Base-by-base conservation (phyloP, 2,113 vertebrate species). In the Prionailurus viverrinus region DNA sequence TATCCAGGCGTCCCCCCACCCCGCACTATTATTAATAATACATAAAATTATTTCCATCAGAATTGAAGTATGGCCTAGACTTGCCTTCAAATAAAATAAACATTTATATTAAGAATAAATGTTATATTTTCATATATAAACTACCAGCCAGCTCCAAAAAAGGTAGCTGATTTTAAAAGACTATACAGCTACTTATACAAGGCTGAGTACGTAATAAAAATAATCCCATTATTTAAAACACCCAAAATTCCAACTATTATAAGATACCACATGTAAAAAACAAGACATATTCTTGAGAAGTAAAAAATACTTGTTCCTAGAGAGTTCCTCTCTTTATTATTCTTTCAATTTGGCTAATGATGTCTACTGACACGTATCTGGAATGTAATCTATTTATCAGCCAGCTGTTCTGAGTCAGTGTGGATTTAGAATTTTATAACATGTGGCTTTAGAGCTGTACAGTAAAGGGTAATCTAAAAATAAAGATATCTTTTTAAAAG, bases 341-440 rank as follows among this genome's bases (percentile, higher is more conserved):
- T 87, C 95, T 97, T 92, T 69, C 13, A 29, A 55, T 79, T 74
- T 96, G 74, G 66, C 94, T 98, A 98, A 97, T 85, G 79, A 84
- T 80, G 31, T 51, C 96, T 95, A 94, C 97, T 94, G 94, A 98
- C 21, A 78, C 93, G 94, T 90, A 98, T 92, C 92, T 98, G 94
- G 83, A 97, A 96, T 45, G 58, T 95, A 94, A 98, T 98, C 94
- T 90, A 97, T 94, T 98, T 98, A 98, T 92, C 89, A 97, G 91
- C 74, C 97, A 98, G 98, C 96, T 98, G 96, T 94, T 98, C 96
- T 97, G 94, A 91, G 97, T 88, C 71, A 48, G 76, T 94, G 94
- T 86, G 95, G 94, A 95, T 98, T 98, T 95, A 98, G 63, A 89
- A 92, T 95, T 95, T 91, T 33, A 96, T 97, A 93, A 91, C 10